Evolutionary conservation across 2,888 invertebrate genomes (phyloP).

Genomic region (Tethea ocularis): DNA sequence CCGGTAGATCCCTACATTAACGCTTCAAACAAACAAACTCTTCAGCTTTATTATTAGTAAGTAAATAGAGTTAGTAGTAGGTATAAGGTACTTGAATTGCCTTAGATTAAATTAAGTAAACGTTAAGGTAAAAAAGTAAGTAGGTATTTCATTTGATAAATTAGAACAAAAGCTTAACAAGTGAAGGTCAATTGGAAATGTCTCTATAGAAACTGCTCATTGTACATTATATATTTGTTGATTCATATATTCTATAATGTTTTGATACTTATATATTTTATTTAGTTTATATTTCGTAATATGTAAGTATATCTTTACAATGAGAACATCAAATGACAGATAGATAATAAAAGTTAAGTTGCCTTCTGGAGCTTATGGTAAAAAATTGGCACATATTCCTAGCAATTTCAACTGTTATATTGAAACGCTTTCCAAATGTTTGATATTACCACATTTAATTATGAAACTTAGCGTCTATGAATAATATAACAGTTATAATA

Average conservation of each 20-base stretch:
- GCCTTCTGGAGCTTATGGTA: background rate
- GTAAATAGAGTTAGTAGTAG: no score
- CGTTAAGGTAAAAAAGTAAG: background rate
- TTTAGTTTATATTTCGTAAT: no score
- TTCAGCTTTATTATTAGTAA: no score
- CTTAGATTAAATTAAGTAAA: no score
- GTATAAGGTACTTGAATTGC: no score
- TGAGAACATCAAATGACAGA: no score
- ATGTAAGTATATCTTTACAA: no score
- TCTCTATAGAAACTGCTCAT: background rate
- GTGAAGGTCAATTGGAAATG: background rate
- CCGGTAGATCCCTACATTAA: no score
- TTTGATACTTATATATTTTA: no score
- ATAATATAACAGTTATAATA: conserved; percentile 12
- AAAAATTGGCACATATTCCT: background rate
- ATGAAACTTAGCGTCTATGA: conserved; percentile 1
- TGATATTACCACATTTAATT: background rate
- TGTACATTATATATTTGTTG: background rate
- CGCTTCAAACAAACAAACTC: no score
- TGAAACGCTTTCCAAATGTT: background rate
- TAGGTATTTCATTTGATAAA: background rate
- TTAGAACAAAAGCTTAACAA: background rate
- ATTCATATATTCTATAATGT: no score
- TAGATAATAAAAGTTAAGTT: no score
- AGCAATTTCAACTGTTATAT: background rate